phyloP scores from a whole-genome alignment of 92 coral and sea anemone species.

The Epizoanthus scotinus region DNA sequence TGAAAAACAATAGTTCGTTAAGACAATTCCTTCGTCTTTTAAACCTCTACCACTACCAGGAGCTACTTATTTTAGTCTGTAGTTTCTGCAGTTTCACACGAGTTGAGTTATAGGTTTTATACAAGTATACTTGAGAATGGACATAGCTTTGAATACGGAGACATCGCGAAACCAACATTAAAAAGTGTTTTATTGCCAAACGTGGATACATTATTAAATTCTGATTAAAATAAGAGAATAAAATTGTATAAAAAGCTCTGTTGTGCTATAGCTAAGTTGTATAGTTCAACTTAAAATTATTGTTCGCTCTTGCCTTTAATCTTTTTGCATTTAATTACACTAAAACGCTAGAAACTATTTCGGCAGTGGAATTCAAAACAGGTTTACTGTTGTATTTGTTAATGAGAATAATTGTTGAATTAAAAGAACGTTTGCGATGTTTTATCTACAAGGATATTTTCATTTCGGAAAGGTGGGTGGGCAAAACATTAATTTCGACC shows the following conservation, averaged over 20 bases:
- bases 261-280: background rate
- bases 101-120: no score
- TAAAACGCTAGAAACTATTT: conserved; percentile 14
- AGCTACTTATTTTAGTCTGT: background rate
- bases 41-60: background rate
- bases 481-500: background rate
- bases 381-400: background rate
- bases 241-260: no score
- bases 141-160: no score
- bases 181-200: no score
- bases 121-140: no score
- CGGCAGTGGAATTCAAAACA: conserved; percentile 1
- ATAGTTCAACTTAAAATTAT: background rate
- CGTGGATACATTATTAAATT: no score
- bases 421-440: background rate
- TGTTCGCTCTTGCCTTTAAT: conserved; percentile 10
- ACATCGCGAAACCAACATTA: no score
- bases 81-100: no score
- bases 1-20: conserved; percentile 9
- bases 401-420: no score
- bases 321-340: conserved; percentile 15
- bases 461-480: background rate
- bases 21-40: conserved; percentile 12
- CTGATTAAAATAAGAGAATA: no score
- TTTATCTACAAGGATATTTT: background rate